Evolutionary conservation across 2,888 invertebrate genomes (phyloP).

Genomic region (Phlogophora meticulosa): DNA sequence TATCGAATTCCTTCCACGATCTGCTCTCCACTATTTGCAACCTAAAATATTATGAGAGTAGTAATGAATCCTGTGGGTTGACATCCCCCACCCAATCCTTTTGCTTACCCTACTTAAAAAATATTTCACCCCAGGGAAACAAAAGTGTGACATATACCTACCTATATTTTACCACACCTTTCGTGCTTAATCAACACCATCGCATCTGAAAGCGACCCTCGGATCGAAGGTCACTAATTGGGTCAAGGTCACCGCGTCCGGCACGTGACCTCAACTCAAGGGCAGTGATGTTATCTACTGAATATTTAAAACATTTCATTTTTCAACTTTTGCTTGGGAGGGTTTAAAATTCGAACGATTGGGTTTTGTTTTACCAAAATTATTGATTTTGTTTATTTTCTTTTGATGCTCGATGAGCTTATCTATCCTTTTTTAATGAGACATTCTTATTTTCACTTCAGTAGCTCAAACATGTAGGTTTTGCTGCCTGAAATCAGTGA

Average conservation of each 20-base stretch:
- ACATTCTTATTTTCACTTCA: too few species aligned
- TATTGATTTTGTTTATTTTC: background rate
- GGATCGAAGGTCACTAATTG: constrained; percentile 57
- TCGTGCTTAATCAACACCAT: constrained; percentile 55
- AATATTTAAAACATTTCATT: constrained; percentile 33
- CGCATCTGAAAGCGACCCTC: constrained; percentile 36
- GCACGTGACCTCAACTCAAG: constrained; percentile 45
- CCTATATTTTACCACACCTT: constrained; percentile 25
- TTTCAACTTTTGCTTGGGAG: constrained; percentile 12
- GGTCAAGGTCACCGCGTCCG: constrained; percentile 43
- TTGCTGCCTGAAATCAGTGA: too few species aligned
- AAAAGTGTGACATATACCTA: constrained; percentile 1
- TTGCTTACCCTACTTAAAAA: background rate
- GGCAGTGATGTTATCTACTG: constrained; percentile 37
- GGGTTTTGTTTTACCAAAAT: constrained; percentile 25
- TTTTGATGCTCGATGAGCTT: too few species aligned
- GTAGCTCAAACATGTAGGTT: too few species aligned
- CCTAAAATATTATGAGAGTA: too few species aligned
- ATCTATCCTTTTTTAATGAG: too few species aligned
- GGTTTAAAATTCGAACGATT: constrained; percentile 16
- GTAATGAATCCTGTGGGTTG: too few species aligned
- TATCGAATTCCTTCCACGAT: too few species aligned
- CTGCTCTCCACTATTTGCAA: too few species aligned
- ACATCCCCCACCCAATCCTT: too few species aligned
- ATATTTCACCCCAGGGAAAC: background rate